Conservation (phyloP, 2,888 invertebrate species). For the Leistus spinibarbis region DNA sequence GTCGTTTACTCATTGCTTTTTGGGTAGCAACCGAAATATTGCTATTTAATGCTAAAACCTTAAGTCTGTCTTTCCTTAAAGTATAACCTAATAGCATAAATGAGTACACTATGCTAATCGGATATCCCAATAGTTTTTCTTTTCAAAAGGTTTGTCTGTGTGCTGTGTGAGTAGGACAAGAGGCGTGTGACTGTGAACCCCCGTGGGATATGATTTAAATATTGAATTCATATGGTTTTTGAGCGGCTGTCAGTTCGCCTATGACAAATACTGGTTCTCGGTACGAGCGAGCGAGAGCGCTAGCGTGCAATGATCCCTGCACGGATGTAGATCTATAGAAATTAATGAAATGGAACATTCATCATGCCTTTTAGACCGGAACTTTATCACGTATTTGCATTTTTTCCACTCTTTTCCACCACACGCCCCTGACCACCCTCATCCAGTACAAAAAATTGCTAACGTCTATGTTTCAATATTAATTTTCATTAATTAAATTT, state of each 20-base stretch:
- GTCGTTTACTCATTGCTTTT: too few relatives aligned
- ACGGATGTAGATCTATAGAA: slow-evolving; percentile 23
- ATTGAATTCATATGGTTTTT: slow-evolving; percentile 30
- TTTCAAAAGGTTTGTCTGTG: neutral
- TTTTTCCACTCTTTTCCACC: too few relatives aligned
- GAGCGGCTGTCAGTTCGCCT: slow-evolving; percentile 23
- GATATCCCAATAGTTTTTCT: too few relatives aligned
- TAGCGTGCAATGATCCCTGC: neutral
- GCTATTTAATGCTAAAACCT: too few relatives aligned
- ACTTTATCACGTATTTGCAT: neutral
- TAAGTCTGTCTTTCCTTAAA: too few relatives aligned
- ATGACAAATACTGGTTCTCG: slow-evolving; percentile 16
- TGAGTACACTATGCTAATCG: too few relatives aligned
- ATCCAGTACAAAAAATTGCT: neutral
- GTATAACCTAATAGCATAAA: too few relatives aligned
- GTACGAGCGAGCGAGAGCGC: neutral
- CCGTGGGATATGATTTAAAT: slow-evolving; percentile 27
- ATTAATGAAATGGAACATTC: slow-evolving; percentile 35
- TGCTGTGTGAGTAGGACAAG: neutral
- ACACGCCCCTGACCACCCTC: neutral
- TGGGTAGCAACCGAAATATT: too few relatives aligned
- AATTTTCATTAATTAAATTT: neutral
- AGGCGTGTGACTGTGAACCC: neutral
- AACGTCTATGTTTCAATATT: neutral
- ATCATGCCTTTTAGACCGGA: neutral